phyloP scores from a whole-genome alignment of 35 echinoderm and acorn worm species.

The Heliocidaris tuberculata region DNA sequence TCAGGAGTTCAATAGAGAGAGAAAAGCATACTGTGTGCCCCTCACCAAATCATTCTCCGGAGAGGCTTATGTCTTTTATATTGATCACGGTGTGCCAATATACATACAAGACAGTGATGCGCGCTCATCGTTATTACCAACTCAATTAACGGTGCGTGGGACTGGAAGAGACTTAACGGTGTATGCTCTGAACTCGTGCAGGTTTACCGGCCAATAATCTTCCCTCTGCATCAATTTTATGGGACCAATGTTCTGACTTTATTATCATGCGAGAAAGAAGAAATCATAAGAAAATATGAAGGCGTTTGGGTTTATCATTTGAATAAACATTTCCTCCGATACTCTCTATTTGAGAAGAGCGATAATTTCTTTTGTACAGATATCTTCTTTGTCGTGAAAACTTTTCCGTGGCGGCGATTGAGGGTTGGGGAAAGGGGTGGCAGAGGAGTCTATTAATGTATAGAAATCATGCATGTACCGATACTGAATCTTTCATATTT shows the following conservation, averaged over 20 bases:
- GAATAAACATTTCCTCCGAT: not conserved
- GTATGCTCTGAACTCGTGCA: not conserved
- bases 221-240: not conserved
- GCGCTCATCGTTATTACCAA: not conserved
- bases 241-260: not conserved
- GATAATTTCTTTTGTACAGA: not conserved
- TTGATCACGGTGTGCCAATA: not conserved
- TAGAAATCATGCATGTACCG: too few relatives aligned
- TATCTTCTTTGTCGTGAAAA: too few relatives aligned
- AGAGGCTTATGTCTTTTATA: conserved; percentile 11
- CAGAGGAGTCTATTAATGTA: too few relatives aligned
- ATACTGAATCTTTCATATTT: too few relatives aligned
- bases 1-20: too few relatives aligned
- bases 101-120: not conserved
- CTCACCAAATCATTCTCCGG: not conserved
- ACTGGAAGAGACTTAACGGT: not conserved
- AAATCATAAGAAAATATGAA: not conserved
- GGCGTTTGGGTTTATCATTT: too few relatives aligned
- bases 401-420: too few relatives aligned
- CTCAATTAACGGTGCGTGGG: not conserved
- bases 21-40: not conserved
- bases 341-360: not conserved
- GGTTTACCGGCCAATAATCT: not conserved
- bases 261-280: not conserved
- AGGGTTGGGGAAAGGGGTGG: too few relatives aligned